A percentile compares a stretch with the other conserved stretches of the same genome.
These are phyloP conservation scores for Bactericera cockerelli DNA, from an alignment of 1,140 invertebrate genomes.

Conservation along the genomic window DNA sequence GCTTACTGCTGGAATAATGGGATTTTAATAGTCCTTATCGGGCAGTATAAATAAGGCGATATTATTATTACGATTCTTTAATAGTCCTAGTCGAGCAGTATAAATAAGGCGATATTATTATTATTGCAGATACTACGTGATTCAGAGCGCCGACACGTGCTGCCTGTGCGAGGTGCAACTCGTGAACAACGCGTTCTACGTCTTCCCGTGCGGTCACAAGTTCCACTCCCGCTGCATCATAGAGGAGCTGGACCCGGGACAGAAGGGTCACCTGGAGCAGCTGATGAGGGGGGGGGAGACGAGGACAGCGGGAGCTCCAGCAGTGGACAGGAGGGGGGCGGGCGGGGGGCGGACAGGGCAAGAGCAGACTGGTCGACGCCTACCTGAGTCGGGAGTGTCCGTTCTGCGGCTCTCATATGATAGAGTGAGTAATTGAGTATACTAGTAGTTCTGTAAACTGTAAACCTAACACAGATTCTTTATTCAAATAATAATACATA, in stretches of 20 bases:
- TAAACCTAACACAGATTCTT: too few relatives aligned
- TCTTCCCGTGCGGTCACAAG: slow-evolving; percentile 87
- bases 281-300: slow-evolving; percentile 33
- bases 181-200: slow-evolving; percentile 72
- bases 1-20: too few relatives aligned
- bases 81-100: too few relatives aligned
- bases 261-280: slow-evolving; percentile 20
- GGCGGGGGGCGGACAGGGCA: slow-evolving; percentile 72
- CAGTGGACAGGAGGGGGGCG: slow-evolving; percentile 43
- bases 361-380: slow-evolving; percentile 76
- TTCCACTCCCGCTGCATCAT: slow-evolving; percentile 92
- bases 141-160: slow-evolving; percentile 63
- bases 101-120: neutral
- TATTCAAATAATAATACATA: too few relatives aligned
- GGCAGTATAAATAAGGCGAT: too few relatives aligned
- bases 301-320: slow-evolving; percentile 37
- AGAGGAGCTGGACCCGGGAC: slow-evolving; percentile 48
- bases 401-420: slow-evolving; percentile 85
- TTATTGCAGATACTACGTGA: slow-evolving; percentile 45
- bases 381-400: slow-evolving; percentile 90
- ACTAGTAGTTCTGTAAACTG: too few relatives aligned
- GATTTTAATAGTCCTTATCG: too few relatives aligned
- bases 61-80: neutral
- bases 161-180: slow-evolving; percentile 64
- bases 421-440: slow-evolving; percentile 38